Conservation (phyloP, 2,113 vertebrate species). For the Microtus ochrogaster region DNA sequence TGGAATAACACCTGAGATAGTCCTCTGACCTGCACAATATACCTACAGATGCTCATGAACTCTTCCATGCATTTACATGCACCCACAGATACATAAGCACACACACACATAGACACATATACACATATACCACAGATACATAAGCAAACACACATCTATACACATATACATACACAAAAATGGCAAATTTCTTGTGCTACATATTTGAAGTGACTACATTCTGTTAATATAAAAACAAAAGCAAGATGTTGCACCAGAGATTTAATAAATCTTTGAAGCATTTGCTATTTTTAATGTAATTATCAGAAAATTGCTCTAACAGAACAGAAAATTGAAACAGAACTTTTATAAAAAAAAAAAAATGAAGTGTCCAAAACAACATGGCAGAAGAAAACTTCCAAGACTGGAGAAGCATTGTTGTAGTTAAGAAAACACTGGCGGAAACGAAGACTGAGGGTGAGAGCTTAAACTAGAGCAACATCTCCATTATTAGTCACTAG, state of each 20-base stretch:
- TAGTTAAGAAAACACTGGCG: neutral
- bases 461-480: neutral
- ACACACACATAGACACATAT: neutral
- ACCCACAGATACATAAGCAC: neutral
- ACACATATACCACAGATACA: neutral
- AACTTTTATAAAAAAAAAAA: neutral
- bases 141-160: no score
- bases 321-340: neutral
- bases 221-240: neutral
- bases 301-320: neutral
- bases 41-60: neutral
- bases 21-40: neutral
- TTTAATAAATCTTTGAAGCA: neutral
- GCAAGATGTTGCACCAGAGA: neutral
- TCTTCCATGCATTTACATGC: neutral
- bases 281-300: neutral
- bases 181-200: neutral
- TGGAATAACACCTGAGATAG: neutral
- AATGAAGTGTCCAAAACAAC: neutral
- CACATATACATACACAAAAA: neutral
- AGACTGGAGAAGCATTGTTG: neutral
- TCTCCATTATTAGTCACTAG: neutral
- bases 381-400: neutral
- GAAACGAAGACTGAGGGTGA: neutral
- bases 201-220: neutral